Base-by-base conservation (phyloP, 2,888 invertebrate genomes). In the Drosophila neutralis region DNA sequence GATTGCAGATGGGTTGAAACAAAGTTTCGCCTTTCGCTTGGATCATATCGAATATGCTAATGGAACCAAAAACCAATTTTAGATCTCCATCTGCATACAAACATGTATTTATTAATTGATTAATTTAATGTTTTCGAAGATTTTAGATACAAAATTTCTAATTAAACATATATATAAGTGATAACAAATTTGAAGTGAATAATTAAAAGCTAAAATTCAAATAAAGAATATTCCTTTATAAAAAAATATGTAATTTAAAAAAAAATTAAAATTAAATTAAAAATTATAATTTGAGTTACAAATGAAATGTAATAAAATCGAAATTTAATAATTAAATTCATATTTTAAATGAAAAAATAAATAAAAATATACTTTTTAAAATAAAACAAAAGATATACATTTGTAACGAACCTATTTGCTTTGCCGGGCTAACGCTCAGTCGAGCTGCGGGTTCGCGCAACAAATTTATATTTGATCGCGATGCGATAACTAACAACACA, bases 11-110 rank as follows among this genome's bases (percentile, higher is more conserved):
- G 18, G 31, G 11, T 35, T 31, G 15, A 42, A 24, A 68, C 18
- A 54, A 49, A 48, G 56, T 36, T 42, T 75, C n/a, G 31, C 8
- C 48, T 63, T 70, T 58, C 60, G 63, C 61, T 70, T 69, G 66
- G 56, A 81, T 82, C 87, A 60, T 74, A 74, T 82, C 74, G 63
- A 78, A 71, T 53, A 78, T 67, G 69, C 64, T 78, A 78, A 83
- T 74, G 78, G 73, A 66, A 56, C 38, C 24, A 24, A 2, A 31
- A 58, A 68, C 15, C 40, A 67, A 58, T 48, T 42, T 2, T 38
- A 61, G 53, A 57, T 38, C 21, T 36, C 59, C 49, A 31, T n/a
- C 10, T n/a, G n/a, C n/a, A 1, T 0, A 1, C 15, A 36, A 6
- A 11, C n/a, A 40, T 11, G 2, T 2, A 21, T 40, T 11, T 6